Conservation (phyloP, 1,140 invertebrate species). For the Aphelinus atriplicis region DNA sequence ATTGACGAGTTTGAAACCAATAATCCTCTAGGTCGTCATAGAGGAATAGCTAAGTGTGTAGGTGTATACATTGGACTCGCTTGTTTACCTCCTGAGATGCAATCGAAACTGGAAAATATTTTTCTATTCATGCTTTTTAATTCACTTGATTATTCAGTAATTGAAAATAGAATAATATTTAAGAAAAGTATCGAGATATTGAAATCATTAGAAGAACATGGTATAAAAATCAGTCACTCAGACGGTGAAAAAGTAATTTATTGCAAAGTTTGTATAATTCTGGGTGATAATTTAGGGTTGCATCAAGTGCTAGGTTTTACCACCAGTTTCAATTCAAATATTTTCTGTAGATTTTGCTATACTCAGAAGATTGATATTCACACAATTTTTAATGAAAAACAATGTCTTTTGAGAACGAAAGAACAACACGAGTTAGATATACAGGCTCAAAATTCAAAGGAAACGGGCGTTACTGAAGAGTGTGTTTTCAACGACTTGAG, state of each 20-base stretch:
- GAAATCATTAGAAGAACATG: slow-evolving; percentile 43
- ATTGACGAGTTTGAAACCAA: slow-evolving; percentile 15
- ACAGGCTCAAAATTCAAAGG: not conserved
- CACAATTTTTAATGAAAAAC: slow-evolving; percentile 32
- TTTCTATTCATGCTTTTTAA: slow-evolving; percentile 31
- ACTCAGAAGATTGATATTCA: slow-evolving; percentile 41
- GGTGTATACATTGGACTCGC: not conserved
- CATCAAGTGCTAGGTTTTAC: slow-evolving; percentile 51
- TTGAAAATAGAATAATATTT: slow-evolving; percentile 47
- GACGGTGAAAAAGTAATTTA: slow-evolving; percentile 38
- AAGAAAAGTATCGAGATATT: slow-evolving; percentile 47
- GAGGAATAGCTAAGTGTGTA: slow-evolving; percentile 9
- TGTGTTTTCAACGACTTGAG: slow-evolving; percentile 38
- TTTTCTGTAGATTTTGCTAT: slow-evolving; percentile 51
- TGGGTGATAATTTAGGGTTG: slow-evolving; percentile 56
- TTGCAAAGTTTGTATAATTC: slow-evolving; percentile 47
- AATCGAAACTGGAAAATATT: slow-evolving; percentile 14
- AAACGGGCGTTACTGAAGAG: slow-evolving; percentile 40
- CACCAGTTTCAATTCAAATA: slow-evolving; percentile 47
- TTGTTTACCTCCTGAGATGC: slow-evolving; percentile 1
- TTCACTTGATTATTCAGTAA: slow-evolving; percentile 46
- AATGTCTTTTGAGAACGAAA: not conserved
- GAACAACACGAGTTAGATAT: not conserved
- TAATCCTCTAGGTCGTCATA: slow-evolving; percentile 12
- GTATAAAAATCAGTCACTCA: slow-evolving; percentile 43